Evolutionary conservation across 2,113 vertebrate species (phyloP).

Genomic region (Polyodon spathula): DNA sequence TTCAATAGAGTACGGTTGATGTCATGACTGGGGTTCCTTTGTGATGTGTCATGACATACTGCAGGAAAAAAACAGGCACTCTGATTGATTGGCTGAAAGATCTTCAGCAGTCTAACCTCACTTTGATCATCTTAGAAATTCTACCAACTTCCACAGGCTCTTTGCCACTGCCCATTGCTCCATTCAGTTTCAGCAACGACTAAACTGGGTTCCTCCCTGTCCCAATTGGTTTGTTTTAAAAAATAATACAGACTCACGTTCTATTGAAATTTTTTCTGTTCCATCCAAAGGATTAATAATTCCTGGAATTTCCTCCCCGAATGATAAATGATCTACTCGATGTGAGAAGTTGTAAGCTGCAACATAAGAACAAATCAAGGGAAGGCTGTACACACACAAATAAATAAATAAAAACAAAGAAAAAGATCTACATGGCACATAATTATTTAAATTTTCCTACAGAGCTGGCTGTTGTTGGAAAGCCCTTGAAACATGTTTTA

Average conservation of each 20-base stretch:
- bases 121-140: no score
- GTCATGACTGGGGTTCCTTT: no score
- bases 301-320: conserved; percentile 85
- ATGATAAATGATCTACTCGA: conserved; percentile 93
- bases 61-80: no score
- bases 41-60: no score
- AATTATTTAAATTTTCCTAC: not conserved
- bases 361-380: conserved; percentile 28
- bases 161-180: no score
- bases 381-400: not conserved
- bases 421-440: not conserved
- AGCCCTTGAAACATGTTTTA: no score
- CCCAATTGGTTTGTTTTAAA: not conserved
- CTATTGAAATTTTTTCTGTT: conserved; percentile 84
- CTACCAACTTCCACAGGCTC: no score
- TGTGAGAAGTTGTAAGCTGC: conserved; percentile 95
- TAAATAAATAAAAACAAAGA: not conserved
- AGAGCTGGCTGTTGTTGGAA: not conserved
- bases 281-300: conserved; percentile 91
- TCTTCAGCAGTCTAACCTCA: no score
- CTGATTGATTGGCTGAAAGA: no score
- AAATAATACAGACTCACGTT: conserved; percentile 59
- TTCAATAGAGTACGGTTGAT: no score
- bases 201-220: not conserved
- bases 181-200: no score